Conservation (phyloP, 1,140 invertebrate species). For the Goniozus legneri region DNA sequence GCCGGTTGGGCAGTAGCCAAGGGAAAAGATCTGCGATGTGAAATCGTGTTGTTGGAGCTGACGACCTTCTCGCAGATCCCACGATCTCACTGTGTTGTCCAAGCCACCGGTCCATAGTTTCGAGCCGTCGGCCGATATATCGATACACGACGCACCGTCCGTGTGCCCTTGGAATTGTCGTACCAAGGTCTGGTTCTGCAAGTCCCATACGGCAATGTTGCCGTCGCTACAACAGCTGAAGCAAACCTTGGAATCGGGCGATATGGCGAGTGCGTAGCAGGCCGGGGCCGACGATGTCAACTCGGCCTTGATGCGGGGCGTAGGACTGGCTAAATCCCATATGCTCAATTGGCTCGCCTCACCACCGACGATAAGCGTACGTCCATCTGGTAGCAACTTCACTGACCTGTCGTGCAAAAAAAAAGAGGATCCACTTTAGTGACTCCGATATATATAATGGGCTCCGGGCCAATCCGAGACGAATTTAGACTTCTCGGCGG, state of each 20-base stretch:
- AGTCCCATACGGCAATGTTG: constrained; percentile 95
- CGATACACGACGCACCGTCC: constrained; percentile 95
- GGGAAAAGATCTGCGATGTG: constrained; percentile 86
- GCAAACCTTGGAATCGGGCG: constrained; percentile 88
- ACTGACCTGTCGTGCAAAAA: constrained; percentile 60
- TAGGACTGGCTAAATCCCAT: constrained; percentile 83
- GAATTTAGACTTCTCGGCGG: too few species aligned
- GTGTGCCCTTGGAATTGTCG: constrained; percentile 91
- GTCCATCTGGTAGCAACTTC: constrained; percentile 84
- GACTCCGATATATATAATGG: too few species aligned
- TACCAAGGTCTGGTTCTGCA: constrained; percentile 90
- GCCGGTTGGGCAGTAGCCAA: constrained; percentile 96
- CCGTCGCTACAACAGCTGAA: constrained; percentile 97
- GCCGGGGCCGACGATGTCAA: constrained; percentile 88
- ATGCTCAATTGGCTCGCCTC: constrained; percentile 87
- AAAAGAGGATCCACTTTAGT: background rate
- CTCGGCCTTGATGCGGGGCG: constrained; percentile 88
- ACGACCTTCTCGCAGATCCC: constrained; percentile 88
- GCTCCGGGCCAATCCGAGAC: too few species aligned
- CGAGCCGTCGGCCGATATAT: constrained; percentile 91
- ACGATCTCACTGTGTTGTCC: constrained; percentile 91
- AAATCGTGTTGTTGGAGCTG: constrained; percentile 90
- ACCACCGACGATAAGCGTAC: constrained; percentile 88
- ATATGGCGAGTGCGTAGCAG: constrained; percentile 89
- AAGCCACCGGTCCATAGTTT: constrained; percentile 96